These are phyloP conservation scores for Neocrepidodera transversa DNA, from an alignment of 2,888 invertebrate species.

Conservation along the genomic window DNA sequence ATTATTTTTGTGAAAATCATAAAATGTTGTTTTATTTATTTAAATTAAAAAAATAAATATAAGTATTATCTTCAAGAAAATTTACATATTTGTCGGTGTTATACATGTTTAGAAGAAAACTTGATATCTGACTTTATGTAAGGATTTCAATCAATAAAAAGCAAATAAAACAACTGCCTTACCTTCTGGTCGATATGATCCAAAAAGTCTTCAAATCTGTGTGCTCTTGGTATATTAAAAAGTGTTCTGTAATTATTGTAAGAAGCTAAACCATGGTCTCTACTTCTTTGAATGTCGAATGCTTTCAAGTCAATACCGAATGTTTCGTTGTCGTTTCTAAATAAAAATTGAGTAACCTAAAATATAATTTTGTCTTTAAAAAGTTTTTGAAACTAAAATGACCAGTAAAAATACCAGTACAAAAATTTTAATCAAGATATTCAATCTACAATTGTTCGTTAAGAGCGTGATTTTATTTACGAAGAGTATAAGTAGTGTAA, in stretches of 20 bases:
- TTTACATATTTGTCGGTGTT: neutral
- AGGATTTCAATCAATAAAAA: too few species aligned
- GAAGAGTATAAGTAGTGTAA: too few species aligned
- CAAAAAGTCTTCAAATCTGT: conserved; percentile 71
- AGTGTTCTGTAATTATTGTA: conserved; percentile 79
- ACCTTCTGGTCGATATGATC: conserved; percentile 72
- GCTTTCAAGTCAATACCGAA: conserved; percentile 83
- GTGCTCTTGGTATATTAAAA: conserved; percentile 75
- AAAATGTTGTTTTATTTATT: too few species aligned
- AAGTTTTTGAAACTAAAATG: neutral
- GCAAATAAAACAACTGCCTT: too few species aligned
- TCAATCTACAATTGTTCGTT: too few species aligned
- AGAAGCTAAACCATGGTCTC: conserved; percentile 81
- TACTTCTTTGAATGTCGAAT: conserved; percentile 82
- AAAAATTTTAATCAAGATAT: too few species aligned
- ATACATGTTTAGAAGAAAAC: too few species aligned
- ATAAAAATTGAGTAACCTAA: conserved; percentile 71
- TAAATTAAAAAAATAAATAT: too few species aligned
- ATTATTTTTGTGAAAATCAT: too few species aligned
- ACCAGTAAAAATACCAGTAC: too few species aligned
- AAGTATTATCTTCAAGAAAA: neutral
- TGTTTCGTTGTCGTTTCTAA: conserved; percentile 69
- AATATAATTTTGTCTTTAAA: conserved; percentile 34
- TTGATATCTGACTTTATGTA: too few species aligned
- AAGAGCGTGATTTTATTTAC: too few species aligned